Evolutionary conservation across 2,888 invertebrate genomes (phyloP).

Genomic region (Molanna angustata): DNA sequence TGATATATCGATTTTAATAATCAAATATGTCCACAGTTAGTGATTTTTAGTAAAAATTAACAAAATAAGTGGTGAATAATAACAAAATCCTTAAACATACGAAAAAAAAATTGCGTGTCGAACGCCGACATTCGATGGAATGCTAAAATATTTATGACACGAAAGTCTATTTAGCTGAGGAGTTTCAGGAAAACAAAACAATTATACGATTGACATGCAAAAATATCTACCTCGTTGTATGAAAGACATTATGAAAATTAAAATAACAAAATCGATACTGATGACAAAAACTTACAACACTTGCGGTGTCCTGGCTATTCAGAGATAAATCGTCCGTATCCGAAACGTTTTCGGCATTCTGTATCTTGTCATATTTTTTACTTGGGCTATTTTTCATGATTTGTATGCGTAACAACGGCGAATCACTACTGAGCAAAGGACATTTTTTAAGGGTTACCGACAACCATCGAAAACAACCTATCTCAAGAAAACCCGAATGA

Average conservation of each 20-base stretch:
- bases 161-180: no score
- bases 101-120: no score
- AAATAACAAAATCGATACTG: conserved; percentile 52
- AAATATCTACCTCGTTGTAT: not conserved
- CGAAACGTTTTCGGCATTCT: conserved; percentile 49
- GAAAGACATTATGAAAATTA: not conserved
- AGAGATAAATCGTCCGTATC: conserved; percentile 52
- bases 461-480: conserved; percentile 12
- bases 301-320: conserved; percentile 55
- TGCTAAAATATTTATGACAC: no score
- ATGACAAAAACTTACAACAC: conserved; percentile 47
- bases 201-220: not conserved
- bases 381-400: conserved; percentile 56
- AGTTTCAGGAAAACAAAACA: not conserved
- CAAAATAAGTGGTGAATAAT: no score
- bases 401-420: not conserved
- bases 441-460: conserved; percentile 12
- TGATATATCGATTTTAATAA: no score
- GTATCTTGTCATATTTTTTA: conserved; percentile 53
- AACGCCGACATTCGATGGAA: no score
- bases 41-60: no score
- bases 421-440: conserved; percentile 4
- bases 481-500: conserved; percentile 20
- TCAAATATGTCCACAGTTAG: no score
- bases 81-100: no score